Evolutionary conservation across 2,113 vertebrate genomes (phyloP), one percentile per base, ranked within the genome.

Genomic region (Tautogolabrus adspersus): DNA sequence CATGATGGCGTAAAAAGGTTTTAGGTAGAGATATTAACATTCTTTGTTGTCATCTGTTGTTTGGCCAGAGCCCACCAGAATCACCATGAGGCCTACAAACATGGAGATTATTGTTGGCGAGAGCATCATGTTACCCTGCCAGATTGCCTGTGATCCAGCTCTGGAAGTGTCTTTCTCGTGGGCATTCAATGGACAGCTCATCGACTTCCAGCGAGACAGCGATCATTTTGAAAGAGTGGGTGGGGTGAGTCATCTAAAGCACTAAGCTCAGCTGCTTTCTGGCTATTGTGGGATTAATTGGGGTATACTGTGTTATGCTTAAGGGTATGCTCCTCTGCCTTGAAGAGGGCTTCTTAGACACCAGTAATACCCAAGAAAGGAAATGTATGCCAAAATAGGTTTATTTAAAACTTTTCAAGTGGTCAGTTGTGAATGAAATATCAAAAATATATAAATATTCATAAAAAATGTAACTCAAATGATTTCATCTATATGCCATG

Each of bases 91-190:
- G 16, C 97, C 97, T 6, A 96, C 95, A 65, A 97, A 96, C 93
- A 94, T 96, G 95, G 97, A 98, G 87, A 98, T 98, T 44, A 95
- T 97, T 0, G 97, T 99, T 42, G 97, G 97, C 23, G 97, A 98
- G 91, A 99, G 97, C 2, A 92, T 98, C 0, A 94, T 99, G 81
- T 75, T 98, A 82, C 97, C 97, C 46, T 99, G 97, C 93, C 97
- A 98, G 94, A 96, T 97, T 54, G 93, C 95, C 72, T 95, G 94
- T 0, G 97, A 99, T 88, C 97, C 97, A 8, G 86, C 95, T 12
- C 91, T 98, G 90, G 96, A 96, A 68, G 95, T 96, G 75, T 94
- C 92, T 72, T 99, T 99, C 93, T 96, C 95, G 15, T 99, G 97
- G 97, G 97, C 96, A 81, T 97, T 98, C 92, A 98, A 99, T 3